These are phyloP conservation scores for Dipodomys merriami DNA, from an alignment of 2,113 vertebrate genomes.

Conservation along the genomic window DNA sequence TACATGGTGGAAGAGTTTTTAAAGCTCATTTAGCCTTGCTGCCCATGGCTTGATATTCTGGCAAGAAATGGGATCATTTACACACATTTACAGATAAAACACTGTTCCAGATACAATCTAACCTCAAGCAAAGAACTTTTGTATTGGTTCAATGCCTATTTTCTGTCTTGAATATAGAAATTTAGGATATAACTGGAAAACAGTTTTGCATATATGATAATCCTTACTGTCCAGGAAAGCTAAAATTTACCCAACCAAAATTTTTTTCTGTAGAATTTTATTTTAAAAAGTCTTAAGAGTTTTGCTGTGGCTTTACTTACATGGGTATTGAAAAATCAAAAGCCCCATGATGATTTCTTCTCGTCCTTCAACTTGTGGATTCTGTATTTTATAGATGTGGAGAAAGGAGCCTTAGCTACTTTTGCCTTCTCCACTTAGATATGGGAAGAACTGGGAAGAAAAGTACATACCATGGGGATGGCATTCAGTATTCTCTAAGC, in stretches of 20 bases:
- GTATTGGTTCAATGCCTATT: not conserved
- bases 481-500: not conserved
- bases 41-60: not conserved
- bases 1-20: not conserved
- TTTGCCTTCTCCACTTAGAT: not conserved
- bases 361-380: not conserved
- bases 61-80: not conserved
- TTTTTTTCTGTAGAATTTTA: not conserved
- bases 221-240: slow-evolving; percentile 26
- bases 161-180: not conserved
- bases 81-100: not conserved
- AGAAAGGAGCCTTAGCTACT: slow-evolving; percentile 10
- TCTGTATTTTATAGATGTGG: not conserved
- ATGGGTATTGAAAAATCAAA: slow-evolving; percentile 3
- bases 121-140: slow-evolving; percentile 12
- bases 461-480: not conserved
- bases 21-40: slow-evolving; percentile 17
- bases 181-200: slow-evolving; percentile 1
- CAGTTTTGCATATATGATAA: not conserved
- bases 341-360: not conserved
- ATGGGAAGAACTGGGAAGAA: not conserved
- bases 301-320: not conserved
- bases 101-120: slow-evolving; percentile 27
- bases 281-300: not conserved
- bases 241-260: not conserved